Evolutionary conservation across 2,888 invertebrate species (phyloP).

Genomic region (Nowickia ferox): DNA sequence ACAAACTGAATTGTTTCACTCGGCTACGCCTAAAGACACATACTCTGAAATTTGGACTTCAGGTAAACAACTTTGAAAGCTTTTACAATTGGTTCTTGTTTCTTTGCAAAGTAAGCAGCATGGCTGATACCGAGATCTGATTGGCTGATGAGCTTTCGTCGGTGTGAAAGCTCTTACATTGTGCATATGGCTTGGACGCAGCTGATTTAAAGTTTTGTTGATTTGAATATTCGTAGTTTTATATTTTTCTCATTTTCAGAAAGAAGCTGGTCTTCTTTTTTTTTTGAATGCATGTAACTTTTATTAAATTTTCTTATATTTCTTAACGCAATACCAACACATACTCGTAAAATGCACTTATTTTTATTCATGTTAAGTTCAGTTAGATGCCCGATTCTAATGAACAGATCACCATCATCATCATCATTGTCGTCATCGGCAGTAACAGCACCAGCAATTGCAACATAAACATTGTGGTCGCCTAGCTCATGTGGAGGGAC

Average conservation of each 20-base stretch:
- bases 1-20: no score
- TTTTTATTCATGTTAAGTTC: constrained; percentile 63
- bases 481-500: constrained; percentile 69
- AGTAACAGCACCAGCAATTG: constrained; percentile 72
- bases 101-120: no score
- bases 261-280: constrained; percentile 23
- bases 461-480: constrained; percentile 61
- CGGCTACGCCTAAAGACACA: no score
- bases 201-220: no score
- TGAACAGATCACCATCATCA: constrained; percentile 64
- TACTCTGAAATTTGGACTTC: no score
- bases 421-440: constrained; percentile 27
- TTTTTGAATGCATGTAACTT: constrained; percentile 1
- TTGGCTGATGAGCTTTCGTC: no score
- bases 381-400: constrained; percentile 69
- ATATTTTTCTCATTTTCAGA: not conserved
- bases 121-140: no score
- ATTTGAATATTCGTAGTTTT: not conserved
- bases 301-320: constrained; percentile 11
- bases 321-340: constrained; percentile 55
- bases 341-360: constrained; percentile 39
- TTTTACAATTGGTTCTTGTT: no score
- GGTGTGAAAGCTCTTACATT: no score
- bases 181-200: no score
- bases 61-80: no score